Evolutionary conservation across 2,113 vertebrate genomes (phyloP), one percentile per base, ranked within the genome.

Genomic region (Macquaria ambigua): DNA sequence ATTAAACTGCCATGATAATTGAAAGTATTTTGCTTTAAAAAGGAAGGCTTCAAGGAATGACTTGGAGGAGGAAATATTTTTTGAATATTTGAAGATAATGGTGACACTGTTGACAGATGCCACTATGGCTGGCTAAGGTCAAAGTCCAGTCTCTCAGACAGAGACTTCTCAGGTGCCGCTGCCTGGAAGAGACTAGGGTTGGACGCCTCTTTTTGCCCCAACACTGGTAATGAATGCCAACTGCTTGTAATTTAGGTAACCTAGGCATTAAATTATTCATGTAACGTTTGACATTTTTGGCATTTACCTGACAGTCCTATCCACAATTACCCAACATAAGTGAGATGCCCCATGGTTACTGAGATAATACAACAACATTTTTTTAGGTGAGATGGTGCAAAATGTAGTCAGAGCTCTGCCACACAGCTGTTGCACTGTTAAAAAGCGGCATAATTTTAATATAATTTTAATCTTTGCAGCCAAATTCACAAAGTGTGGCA

Each of bases 21-120:
- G 10, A 23, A 23, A 21, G 28, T 31, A 48, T 71, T 52, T 25
- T 34, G 14, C 25, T 41, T 41, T 46, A n/a, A 5, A 67, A 58
- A 64, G 43, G 9, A 7, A 50, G 28, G 21, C 31, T 69, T 83
- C 34, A 21, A 46, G 15, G 31, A 55, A 37, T 20, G 15, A 55
- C 3, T 31, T 1, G 0, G 4, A 73, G 25, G 39, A 50, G n/a
- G 31, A 52, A 68, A 28, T 25, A 21, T 14, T 37, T 70, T 66
- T 66, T 63, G 3, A 14, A 50, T 79, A 16, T 50, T 70, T 12
- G 63, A 23, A 11, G 14, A 76, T 69, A 28, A 2, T 21, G 20
- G 31, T 8, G 41, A 58, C 31, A 25, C 21, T 10, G 63, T 43
- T 81, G 56, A 85, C 21, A 69, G 66, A 73, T 50, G 70, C 41